These are phyloP conservation scores for Megalops cyprinoides DNA, from an alignment of 2,797 vertebrate genomes.

Conservation along the genomic window DNA sequence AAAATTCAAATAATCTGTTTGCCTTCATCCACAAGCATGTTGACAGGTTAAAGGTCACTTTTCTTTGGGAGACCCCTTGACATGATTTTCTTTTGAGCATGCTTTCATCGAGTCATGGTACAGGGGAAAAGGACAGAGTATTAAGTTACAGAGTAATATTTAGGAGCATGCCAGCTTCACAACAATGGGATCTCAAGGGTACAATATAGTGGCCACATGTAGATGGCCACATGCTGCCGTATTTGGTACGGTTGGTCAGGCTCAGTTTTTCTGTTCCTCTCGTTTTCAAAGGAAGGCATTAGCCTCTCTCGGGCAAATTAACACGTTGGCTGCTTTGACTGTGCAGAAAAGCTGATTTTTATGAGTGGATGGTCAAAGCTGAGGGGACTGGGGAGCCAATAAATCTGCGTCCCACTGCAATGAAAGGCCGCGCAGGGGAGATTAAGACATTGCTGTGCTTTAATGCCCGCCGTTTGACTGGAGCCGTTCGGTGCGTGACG, in stretches of 20 bases:
- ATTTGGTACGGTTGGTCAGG: slow-evolving; percentile 18
- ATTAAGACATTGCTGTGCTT: slow-evolving; percentile 33
- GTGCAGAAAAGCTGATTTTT: slow-evolving; percentile 36
- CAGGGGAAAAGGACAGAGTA: neutral
- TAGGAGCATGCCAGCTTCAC: neutral
- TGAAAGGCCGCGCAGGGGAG: slow-evolving; percentile 25
- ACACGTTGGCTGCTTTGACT: slow-evolving; percentile 19
- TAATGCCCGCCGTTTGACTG: slow-evolving; percentile 33
- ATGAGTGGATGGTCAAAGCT: slow-evolving; percentile 35
- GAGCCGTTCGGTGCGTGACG: slow-evolving; percentile 21
- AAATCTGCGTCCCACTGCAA: slow-evolving; percentile 15
- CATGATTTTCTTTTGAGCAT: neutral
- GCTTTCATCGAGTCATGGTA: neutral
- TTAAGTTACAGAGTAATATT: neutral
- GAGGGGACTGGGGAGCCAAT: slow-evolving; percentile 1
- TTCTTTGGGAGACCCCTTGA: neutral
- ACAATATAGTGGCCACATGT: slow-evolving; percentile 56
- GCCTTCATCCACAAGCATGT: neutral
- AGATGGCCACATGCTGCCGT: slow-evolving; percentile 26
- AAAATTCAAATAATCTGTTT: neutral
- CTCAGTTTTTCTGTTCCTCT: neutral
- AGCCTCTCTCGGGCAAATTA: slow-evolving; percentile 12
- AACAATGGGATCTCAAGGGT: slow-evolving; percentile 39
- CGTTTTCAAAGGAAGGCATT: neutral
- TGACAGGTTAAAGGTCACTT: neutral